phyloP scores from a whole-genome alignment of 2,113 vertebrate genomes.

The Eira barbara region DNA sequence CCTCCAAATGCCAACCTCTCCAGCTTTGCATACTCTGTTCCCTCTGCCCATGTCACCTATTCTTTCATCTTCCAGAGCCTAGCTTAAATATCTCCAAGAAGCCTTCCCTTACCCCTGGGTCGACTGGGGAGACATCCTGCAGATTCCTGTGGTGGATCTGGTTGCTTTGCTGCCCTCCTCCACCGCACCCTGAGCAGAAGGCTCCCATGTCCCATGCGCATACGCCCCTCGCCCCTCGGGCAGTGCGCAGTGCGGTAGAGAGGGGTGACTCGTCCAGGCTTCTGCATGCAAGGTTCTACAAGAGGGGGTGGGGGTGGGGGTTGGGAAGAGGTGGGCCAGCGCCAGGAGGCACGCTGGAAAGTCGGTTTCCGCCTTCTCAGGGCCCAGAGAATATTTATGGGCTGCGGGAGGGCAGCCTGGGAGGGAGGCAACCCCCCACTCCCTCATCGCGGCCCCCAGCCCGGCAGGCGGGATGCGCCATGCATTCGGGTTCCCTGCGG shows the following conservation, averaged over 20 bases:
- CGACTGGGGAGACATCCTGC: neutral
- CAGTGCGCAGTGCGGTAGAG: fast-evolving
- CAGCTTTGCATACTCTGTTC: neutral
- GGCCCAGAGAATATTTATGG: constrained; percentile 37
- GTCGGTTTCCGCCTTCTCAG: neutral
- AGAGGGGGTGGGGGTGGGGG: fast-evolving
- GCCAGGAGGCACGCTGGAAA: neutral
- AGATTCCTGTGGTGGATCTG: fast-evolving
- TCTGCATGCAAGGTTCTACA: fast-evolving
- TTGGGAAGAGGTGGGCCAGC: neutral
- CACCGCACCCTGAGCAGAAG: fast-evolving
- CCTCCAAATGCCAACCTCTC: neutral
- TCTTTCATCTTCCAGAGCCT: neutral
- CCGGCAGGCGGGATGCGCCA: neutral
- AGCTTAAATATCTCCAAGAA: neutral
- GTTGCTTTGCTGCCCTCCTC: neutral
- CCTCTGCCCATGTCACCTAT: neutral
- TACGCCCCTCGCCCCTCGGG: neutral
- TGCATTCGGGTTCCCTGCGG: neutral
- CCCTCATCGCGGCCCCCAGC: neutral
- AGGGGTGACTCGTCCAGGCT: neutral
- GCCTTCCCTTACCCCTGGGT: neutral
- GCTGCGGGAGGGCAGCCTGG: neutral
- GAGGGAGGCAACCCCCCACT: neutral
- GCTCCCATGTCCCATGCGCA: fast-evolving